Base-by-base conservation (phyloP, 2,888 invertebrate genomes). In the Oscheius sp. region DNA sequence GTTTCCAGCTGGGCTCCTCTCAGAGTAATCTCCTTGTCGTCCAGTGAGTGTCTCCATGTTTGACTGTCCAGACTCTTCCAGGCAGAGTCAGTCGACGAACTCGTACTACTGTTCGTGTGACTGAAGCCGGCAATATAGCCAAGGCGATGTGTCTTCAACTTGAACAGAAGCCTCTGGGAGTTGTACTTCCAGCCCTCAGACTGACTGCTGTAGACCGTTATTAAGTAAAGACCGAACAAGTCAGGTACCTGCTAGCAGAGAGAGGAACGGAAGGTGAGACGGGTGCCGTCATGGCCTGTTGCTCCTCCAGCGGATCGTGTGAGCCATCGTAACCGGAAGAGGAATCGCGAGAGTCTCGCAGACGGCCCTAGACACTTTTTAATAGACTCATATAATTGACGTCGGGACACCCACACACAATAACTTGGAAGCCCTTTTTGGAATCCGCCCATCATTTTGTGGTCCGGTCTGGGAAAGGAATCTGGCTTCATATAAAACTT, bases 1-100 rank as follows among this genome's bases (percentile, higher is more conserved):
- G 93, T 92, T 76, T 94, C 92, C 85, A 95, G 91, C 66, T 92
- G 92, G 57, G 93, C 93, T 88, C 93, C 93, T 76, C 92, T 91
- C 83, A 95, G 92, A 78, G 93, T 92, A 87, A 94, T 93, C 89
- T 93, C 93, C 81, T 93, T 92, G 5, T 87, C 88, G 35, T 83
- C 81, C 9, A 79, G 76, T 2, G 77, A 76, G 32, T 73, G 63
- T 57, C 83, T 57, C 84, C 84, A 84, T 51, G 80, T 79, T 74
- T 73, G 77, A 65, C 77, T 79, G 68, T 84, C 84, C 79, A 81
- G 58, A 62, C 79, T 79, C 63, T 79, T 82, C 82, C 82, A 82
- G 33, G 82, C 82, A 4, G 82, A 82, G 59, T 82, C 82, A 1
- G 80, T 80, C 2, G 82, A 82, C 1, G 82, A 80, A 47, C 78